A percentile compares a stretch with the other conserved stretches of the same genome.
Conservation (phyloP, 2,797 vertebrate species). For the Sebastes trivittatus region DNA sequence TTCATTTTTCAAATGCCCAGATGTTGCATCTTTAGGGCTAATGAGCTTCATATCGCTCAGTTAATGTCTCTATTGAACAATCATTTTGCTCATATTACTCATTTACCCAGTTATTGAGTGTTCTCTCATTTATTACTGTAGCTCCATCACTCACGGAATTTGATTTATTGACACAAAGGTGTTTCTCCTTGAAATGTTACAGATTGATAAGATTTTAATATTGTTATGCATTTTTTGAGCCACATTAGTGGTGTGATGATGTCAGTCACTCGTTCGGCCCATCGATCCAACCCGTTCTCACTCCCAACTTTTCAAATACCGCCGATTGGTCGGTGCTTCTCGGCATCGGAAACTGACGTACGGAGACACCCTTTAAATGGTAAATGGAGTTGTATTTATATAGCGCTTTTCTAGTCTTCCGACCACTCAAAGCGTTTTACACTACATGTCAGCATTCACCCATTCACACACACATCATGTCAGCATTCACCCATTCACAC, state of each 20-base stretch:
- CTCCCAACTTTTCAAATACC: no score
- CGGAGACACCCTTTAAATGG: no score
- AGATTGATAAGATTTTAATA: not conserved
- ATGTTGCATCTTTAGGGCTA: constrained; percentile 30
- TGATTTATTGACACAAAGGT: not conserved
- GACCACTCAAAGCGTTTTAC: no score
- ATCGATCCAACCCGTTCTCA: no score
- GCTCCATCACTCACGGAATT: constrained; percentile 13
- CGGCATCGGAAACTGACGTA: no score
- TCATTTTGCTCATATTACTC: not conserved
- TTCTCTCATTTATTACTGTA: constrained; percentile 6
- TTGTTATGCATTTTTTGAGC: not conserved
- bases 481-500: no score
- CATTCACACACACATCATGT: no score
- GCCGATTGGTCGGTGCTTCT: no score
- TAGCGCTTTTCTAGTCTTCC: no score
- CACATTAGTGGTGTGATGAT: not conserved
- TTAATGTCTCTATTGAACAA: not conserved
- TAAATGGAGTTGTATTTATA: no score
- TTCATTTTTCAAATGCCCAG: constrained; percentile 24
- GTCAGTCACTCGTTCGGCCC: not conserved
- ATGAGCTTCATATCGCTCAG: constrained; percentile 7
- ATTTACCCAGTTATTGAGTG: not conserved
- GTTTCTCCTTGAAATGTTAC: not conserved
- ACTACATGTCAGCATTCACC: no score